Conservation (phyloP, 2,797 vertebrate genomes). For the Coregonus ussuriensis region DNA sequence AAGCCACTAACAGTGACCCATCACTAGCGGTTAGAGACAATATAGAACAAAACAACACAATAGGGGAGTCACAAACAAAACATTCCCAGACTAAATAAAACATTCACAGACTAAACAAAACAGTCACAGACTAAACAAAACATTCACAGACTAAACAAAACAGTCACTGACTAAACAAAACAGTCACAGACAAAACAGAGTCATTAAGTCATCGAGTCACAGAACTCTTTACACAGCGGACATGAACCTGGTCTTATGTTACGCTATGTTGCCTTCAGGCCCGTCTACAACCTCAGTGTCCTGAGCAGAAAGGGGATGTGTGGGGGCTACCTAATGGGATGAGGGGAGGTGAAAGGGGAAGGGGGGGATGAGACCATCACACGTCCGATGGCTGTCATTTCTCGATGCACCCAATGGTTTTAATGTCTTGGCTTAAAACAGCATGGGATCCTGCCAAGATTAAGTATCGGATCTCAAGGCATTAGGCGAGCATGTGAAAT, state of each 20-base stretch:
- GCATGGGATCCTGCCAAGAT: constrained; percentile 68
- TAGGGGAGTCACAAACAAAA: not conserved
- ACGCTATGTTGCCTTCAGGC: not conserved
- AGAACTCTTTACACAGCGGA: not conserved
- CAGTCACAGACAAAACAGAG: not conserved
- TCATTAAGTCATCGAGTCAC: not conserved
- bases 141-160: not conserved
- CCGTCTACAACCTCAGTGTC: not conserved
- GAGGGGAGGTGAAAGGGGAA: not conserved
- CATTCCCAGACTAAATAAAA: not conserved
- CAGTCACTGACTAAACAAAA: not conserved
- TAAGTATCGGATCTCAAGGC: constrained; percentile 70
- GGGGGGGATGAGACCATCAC: not conserved
- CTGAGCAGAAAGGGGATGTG: constrained; percentile 9
- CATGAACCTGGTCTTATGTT: not conserved
- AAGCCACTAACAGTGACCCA: not conserved
- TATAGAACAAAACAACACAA: not conserved
- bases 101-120: not conserved
- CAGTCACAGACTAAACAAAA: not conserved
- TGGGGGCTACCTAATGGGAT: not conserved
- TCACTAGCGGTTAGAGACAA: not conserved
- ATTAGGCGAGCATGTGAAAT: constrained; percentile 72
- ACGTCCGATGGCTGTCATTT: constrained; percentile 51
- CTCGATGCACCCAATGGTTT: constrained; percentile 62
- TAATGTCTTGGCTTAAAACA: constrained; percentile 71